Conservation (phyloP, 2,113 vertebrate genomes). For the human (Homo sapiens) region DNA sequence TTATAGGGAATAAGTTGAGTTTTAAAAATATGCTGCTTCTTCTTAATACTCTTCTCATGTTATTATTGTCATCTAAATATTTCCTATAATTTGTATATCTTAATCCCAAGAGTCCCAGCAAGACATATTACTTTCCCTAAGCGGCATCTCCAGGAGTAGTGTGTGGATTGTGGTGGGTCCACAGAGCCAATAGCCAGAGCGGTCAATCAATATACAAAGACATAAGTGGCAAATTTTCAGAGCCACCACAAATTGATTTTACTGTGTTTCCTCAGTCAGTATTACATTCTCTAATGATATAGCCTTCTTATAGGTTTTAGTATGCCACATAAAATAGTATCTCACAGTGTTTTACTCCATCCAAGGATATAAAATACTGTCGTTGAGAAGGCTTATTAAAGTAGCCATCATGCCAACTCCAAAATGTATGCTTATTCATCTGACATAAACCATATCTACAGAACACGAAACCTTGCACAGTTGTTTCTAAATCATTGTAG, state of each 20-base stretch:
- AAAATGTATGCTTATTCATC: slow-evolving; percentile 38
- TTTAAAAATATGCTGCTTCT: background rate
- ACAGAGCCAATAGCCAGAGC: background rate
- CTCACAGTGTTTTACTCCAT: slow-evolving; percentile 30
- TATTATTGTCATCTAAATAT: background rate
- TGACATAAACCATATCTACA: slow-evolving; percentile 12
- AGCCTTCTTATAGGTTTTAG: background rate
- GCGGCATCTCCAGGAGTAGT: background rate
- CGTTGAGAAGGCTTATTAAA: slow-evolving; percentile 44
- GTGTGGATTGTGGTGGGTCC: background rate
- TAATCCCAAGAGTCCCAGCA: background rate
- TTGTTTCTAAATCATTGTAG: slow-evolving; percentile 43
- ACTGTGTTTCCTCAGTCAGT: background rate
- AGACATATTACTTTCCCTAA: too few relatives aligned
- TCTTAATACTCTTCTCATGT: background rate
- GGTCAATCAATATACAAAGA: background rate
- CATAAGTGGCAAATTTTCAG: background rate
- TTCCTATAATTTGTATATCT: background rate
- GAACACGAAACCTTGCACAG: background rate
- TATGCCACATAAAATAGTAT: background rate
- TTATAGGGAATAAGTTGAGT: background rate
- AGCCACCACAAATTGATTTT: background rate
- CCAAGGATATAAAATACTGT: background rate
- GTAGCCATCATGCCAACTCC: background rate
- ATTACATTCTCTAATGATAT: background rate